A percentile compares a stretch with the other conserved stretches of the same genome.
Conservation (phyloP, 1,140 invertebrate genomes). For the Lordiphosa mommai region DNA sequence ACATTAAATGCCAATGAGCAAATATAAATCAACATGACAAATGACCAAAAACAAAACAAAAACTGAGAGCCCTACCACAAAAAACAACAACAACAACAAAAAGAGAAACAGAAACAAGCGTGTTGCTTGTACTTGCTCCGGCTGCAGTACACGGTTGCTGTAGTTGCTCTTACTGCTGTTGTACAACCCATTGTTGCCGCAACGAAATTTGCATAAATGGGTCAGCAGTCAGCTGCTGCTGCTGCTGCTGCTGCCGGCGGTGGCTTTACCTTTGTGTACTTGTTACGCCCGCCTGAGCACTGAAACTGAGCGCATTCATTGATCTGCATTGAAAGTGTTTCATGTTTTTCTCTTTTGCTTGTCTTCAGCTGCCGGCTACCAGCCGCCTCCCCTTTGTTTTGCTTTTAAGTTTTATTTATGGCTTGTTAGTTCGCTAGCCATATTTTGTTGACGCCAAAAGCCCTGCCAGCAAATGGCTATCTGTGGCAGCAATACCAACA, state of each 20-base stretch:
- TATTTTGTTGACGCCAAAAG: conserved; percentile 26
- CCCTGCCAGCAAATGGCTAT: not conserved
- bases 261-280: conserved; percentile 53
- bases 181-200: conserved; percentile 53
- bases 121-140: conserved; percentile 55
- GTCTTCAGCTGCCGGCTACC: conserved; percentile 6
- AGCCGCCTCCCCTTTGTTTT: not conserved
- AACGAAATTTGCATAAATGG: conserved; percentile 70
- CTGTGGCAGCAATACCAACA: not conserved
- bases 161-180: conserved; percentile 23
- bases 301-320: conserved; percentile 10
- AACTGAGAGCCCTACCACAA: not conserved
- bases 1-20: conserved; percentile 72
- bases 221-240: conserved; percentile 39
- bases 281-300: conserved; percentile 31
- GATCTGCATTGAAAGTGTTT: conserved; percentile 33
- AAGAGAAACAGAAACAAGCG: conserved; percentile 10
- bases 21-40: conserved; percentile 76
- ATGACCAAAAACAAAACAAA: conserved; percentile 52
- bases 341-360: conserved; percentile 10
- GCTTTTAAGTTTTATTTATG: conserved; percentile 21
- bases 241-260: conserved; percentile 17
- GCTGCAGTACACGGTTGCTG: conserved; percentile 24
- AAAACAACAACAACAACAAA: conserved; percentile 10
- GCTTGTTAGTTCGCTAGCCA: conserved; percentile 32